These are phyloP conservation scores for Manacus vitellinus DNA, from an alignment of 2,113 vertebrate species.

Conservation along the genomic window DNA sequence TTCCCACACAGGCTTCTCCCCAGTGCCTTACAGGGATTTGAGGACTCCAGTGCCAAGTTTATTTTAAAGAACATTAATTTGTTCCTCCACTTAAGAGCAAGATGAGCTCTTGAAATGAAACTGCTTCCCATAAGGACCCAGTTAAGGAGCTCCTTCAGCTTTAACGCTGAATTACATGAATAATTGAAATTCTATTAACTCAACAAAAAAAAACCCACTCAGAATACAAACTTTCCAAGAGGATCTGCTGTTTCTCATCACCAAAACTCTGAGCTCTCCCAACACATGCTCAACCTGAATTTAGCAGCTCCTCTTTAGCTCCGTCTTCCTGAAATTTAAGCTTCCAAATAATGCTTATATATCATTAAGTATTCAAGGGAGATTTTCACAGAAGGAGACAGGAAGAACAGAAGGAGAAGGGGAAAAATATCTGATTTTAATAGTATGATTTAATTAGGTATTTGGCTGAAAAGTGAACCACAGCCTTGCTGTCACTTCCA, in stretches of 20 bases:
- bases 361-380: not conserved
- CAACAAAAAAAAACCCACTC: not conserved
- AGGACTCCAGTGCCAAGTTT: not conserved
- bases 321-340: not conserved
- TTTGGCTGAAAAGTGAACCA: not conserved
- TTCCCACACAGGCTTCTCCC: not conserved
- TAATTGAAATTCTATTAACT: slow-evolving; percentile 41
- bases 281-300: not conserved
- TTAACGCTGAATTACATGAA: slow-evolving; percentile 39
- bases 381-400: not conserved
- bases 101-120: slow-evolving; percentile 53
- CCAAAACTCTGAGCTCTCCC: not conserved
- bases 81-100: slow-evolving; percentile 49
- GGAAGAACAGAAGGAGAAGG: not conserved
- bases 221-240: not conserved
- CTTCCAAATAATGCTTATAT: not conserved
- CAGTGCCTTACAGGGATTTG: not conserved
- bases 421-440: not conserved
- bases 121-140: slow-evolving; percentile 20
- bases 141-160: slow-evolving; percentile 56
- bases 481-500: not conserved
- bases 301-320: not conserved
- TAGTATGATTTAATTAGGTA: not conserved
- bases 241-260: not conserved
- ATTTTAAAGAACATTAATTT: slow-evolving; percentile 48